These are phyloP conservation scores for Alca torda DNA, from an alignment of 2,797 vertebrate genomes.

Conservation along the genomic window DNA sequence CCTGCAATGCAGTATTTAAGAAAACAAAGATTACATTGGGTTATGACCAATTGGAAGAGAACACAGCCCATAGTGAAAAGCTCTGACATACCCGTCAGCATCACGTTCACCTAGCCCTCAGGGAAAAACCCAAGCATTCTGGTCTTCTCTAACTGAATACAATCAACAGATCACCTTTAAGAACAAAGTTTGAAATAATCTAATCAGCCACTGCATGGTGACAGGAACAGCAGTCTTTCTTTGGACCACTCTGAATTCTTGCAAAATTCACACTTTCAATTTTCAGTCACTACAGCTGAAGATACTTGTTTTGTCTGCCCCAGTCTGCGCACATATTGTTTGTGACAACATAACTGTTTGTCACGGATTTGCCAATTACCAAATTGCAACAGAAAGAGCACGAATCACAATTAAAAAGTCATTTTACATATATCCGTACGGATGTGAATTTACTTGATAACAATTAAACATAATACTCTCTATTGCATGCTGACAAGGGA, in stretches of 20 bases:
- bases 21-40: not conserved
- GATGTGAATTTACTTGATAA: not conserved
- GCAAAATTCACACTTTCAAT: not conserved
- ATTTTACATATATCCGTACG: not conserved
- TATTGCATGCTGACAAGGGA: not conserved
- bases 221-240: not conserved
- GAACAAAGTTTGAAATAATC: not conserved
- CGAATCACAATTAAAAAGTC: not conserved
- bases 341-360: not conserved
- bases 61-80: not conserved
- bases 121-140: not conserved
- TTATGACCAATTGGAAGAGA: not conserved
- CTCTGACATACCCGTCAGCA: not conserved
- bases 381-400: not conserved
- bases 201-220: not conserved
- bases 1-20: not conserved
- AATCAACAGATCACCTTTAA: not conserved
- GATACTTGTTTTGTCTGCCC: constrained; percentile 8
- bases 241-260: not conserved
- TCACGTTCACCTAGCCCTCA: not conserved
- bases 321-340: not conserved
- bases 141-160: not conserved
- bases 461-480: not conserved
- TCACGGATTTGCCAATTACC: not conserved
- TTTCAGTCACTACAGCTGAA: not conserved